A percentile compares a stretch with the other conserved stretches of the same genome.
phyloP scores from a whole-genome alignment of 2,888 invertebrate species.

The Sthenelais limicola region DNA sequence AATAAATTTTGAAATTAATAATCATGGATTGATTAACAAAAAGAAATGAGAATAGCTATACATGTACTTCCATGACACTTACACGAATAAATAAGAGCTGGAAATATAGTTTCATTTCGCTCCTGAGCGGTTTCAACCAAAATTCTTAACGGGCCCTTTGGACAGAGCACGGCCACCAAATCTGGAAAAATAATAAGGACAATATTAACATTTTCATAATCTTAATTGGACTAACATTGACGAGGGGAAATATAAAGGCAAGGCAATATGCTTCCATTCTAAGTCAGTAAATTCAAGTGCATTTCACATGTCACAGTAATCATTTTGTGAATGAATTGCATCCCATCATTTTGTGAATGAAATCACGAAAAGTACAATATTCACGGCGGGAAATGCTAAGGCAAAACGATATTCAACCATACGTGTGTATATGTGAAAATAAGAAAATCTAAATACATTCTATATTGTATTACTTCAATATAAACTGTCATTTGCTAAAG shows the following conservation, averaged over 20 bases:
- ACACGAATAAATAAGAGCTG: conserved; percentile 90
- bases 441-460: too few relatives aligned
- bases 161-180: conserved; percentile 96
- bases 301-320: not conserved
- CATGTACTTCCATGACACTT: conserved; percentile 47
- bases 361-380: too few relatives aligned
- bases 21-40: not conserved
- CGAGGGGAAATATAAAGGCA: not conserved
- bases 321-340: too few relatives aligned
- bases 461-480: too few relatives aligned
- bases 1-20: not conserved
- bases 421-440: too few relatives aligned
- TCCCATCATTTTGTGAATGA: too few relatives aligned
- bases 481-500: too few relatives aligned
- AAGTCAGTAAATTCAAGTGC: not conserved
- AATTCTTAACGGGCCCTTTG: conserved; percentile 95
- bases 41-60: not conserved
- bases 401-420: too few relatives aligned
- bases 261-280: not conserved
- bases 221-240: not conserved
- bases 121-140: conserved; percentile 99
- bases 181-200: conserved; percentile 77
- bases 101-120: conserved; percentile 98
- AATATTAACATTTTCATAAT: not conserved
- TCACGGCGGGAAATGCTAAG: too few relatives aligned